Conservation (phyloP, 2,888 invertebrate species). For the Spisula solida region DNA sequence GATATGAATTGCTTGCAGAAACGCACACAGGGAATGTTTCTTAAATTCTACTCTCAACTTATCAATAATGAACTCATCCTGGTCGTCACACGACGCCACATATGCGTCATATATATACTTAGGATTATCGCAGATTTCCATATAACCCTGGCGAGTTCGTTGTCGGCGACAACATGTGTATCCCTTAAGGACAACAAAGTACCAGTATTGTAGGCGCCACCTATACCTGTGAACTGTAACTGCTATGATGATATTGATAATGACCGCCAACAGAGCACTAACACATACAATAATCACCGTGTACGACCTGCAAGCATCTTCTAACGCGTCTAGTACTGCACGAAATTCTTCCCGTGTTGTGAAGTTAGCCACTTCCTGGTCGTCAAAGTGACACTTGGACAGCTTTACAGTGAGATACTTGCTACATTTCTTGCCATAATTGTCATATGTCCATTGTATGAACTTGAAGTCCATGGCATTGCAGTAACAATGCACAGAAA, state of each 20-base stretch:
- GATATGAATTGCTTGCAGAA: not conserved
- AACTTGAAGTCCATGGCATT: constrained; percentile 49
- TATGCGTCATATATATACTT: constrained; percentile 18
- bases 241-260: constrained; percentile 39
- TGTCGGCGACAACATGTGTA: not conserved
- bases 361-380: constrained; percentile 22
- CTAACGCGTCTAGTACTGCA: not conserved
- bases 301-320: constrained; percentile 1
- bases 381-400: constrained; percentile 43
- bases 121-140: not conserved
- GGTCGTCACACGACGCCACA: constrained; percentile 28
- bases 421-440: not conserved
- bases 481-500: constrained; percentile 44
- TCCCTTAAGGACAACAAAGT: constrained; percentile 37
- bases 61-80: constrained; percentile 29
- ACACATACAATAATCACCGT: constrained; percentile 31
- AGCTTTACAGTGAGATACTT: constrained; percentile 10
- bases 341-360: not conserved
- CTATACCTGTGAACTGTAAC: constrained; percentile 42
- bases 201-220: constrained; percentile 60
- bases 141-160: not conserved
- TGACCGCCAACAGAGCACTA: constrained; percentile 4
- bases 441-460: constrained; percentile 41
- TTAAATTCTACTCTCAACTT: constrained; percentile 3
- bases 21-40: not conserved